Evolutionary conservation across 2,113 vertebrate species (phyloP), one percentile per base, ranked within the genome.

Genomic region (Zosterops hypoxanthus): DNA sequence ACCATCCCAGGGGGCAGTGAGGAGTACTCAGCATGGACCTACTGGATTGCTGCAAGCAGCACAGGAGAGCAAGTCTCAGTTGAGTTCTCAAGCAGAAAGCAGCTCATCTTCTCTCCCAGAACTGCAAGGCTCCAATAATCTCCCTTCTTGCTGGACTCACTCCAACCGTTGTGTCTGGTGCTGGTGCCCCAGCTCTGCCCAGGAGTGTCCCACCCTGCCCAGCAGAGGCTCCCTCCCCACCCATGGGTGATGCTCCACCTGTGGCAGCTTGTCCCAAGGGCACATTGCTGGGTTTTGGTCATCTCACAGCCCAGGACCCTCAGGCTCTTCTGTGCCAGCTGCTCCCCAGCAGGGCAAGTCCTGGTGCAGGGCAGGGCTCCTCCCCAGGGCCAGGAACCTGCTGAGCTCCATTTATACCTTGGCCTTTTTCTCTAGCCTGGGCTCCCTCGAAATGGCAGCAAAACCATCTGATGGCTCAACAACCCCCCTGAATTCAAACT

Each of bases 91-190:
- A 2, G 3, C 49, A 85, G 50, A 34, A 77, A 15, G 16, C 5
- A 61, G 23, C 61, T 24, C 12, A 33, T 23, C 22, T 46, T 55
- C 36, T 5, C 36, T 65, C 55, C n/a, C 64, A 61, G 36, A 46
- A 46, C 28, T 13, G 12, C 12, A 31, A 11, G 5, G 4, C 34
- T 56, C 61, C 11, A 14, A 16, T 29, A 24, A 12, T 21, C 19
- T 73, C 41, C 16, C 14, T 50, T 28, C 19, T 5, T 6, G n/a
- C n/a, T 4, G 4, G 12, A 24, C 21, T 76, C 14, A 8, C 28
- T 23, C 12, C 42, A 70, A 2, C 9, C 57, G 4, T 24, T 31
- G 2, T 31, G 25, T 29, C 26, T 25, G 1, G 2, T 11, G 2
- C 25, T 23, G 53, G 5, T n/a, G 46, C 20, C 15, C 41, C 25